Percentiles rank a stretch among this genome's conserved stretches.
These are phyloP conservation scores for Petrocephalus microphthalmus DNA, from an alignment of 2,113 vertebrate species.

Conservation along the genomic window DNA sequence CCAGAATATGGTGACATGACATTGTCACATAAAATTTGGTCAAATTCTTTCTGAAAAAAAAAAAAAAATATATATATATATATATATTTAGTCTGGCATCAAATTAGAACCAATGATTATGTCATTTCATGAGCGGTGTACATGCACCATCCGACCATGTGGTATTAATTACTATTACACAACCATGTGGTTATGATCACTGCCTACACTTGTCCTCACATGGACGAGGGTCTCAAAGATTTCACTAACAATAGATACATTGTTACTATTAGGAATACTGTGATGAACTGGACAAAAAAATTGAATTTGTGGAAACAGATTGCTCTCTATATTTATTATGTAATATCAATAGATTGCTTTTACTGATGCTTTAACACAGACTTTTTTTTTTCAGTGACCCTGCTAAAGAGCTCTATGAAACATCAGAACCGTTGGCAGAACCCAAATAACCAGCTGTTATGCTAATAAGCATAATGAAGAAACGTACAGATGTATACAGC, in stretches of 20 bases:
- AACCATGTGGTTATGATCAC: neutral
- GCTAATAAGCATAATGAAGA: neutral
- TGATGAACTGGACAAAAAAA: neutral
- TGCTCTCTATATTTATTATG: neutral
- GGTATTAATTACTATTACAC: neutral
- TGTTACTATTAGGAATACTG: neutral
- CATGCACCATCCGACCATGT: neutral
- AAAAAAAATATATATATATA: neutral
- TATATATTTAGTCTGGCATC: neutral
- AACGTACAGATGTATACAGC: neutral
- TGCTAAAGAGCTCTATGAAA: neutral
- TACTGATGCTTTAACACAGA: neutral
- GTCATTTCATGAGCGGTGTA: neutral
- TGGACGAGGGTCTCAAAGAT: neutral
- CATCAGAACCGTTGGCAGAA: neutral
- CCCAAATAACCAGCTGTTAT: neutral
- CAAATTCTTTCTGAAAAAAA: neutral
- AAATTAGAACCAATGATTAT: neutral
- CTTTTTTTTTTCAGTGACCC: neutral
- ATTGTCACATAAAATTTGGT: neutral
- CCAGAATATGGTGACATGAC: neutral
- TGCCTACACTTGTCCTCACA: neutral
- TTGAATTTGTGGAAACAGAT: neutral
- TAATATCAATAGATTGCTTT: neutral
- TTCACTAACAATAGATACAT: neutral